Evolutionary conservation across 2,888 invertebrate genomes (phyloP), one percentile per base, ranked within the genome.

Genomic region (Drosophila koepferae): DNA sequence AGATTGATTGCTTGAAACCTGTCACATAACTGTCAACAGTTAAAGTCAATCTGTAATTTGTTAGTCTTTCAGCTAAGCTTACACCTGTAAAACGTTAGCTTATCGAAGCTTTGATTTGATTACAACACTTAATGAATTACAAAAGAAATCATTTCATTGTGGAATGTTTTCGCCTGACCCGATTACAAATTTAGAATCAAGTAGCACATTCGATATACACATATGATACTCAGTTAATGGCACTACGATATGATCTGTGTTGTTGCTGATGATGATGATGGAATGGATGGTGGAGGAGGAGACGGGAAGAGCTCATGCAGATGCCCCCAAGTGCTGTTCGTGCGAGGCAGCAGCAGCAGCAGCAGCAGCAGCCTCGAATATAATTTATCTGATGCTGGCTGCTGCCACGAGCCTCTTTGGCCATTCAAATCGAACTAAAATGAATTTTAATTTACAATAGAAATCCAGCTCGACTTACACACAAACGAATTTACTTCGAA

Each of bases 301-400:
- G 28, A 28, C 3, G 28, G 5, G 28, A 28, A 5, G 5, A 6
- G 28, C 28, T 4, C 28, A 28, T 34, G 59, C 34, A 60, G 71
- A 54, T 67, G 61, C 60, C 55, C 60, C 69, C 76, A 73, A 51
- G 55, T 40, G 43, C 38, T 54, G 41, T 16, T 44, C 0, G 62
- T 23, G 63, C 55, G 53, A 46, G 55, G 18, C 59, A 72, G 60
- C 48, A 68, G 60, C 69, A 10, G n/a, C 28, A n/a, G 48, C 46
- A 49, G 62, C 59, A 72, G 56, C 72, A 28, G n/a, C 49, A 49
- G 18, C 66, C 70, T 54, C 18, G 20, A 23, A 85, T 86, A 87
- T 85, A 82, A 34, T 85, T 71, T 85, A 85, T 88, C 90, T 85
- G 82, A 84, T 89, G 63, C 53, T 62, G 63, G 74, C 65, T n/a